Percentiles rank a stretch among this genome's conserved stretches.
These are phyloP conservation scores for Excalfactoria chinensis DNA, from an alignment of 2,113 vertebrate genomes.

Conservation along the genomic window DNA sequence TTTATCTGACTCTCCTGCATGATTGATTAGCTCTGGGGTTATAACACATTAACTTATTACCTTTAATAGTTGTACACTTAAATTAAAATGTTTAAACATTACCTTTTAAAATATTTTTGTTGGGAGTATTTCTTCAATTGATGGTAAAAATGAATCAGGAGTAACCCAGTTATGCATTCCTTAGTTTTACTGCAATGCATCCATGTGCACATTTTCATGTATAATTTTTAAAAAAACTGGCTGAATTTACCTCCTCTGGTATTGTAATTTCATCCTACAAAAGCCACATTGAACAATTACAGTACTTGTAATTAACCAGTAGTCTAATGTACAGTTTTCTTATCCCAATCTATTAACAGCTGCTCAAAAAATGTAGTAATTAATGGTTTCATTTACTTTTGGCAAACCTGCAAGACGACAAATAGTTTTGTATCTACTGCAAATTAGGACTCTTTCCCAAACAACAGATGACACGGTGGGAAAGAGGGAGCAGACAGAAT, in stretches of 20 bases:
- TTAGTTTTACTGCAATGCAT: neutral
- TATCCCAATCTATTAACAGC: conserved; percentile 81
- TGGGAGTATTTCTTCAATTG: neutral
- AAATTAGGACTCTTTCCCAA: conserved; percentile 81
- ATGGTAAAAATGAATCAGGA: neutral
- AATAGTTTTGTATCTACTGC: conserved; percentile 80
- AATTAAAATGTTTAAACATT: conserved; percentile 45
- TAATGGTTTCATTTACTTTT: conserved; percentile 88
- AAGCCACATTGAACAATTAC: conserved; percentile 70
- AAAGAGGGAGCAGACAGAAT: conserved; percentile 60
- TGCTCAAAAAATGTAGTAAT: conserved; percentile 83
- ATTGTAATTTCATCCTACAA: conserved; percentile 58
- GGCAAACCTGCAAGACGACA: conserved; percentile 80
- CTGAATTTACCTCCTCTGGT: conserved; percentile 53
- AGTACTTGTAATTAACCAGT: conserved; percentile 71
- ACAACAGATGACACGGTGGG: conserved; percentile 74
- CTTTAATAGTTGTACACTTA: conserved; percentile 32
- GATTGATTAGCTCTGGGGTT: conserved; percentile 62
- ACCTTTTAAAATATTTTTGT: conserved; percentile 14
- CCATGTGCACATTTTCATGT: neutral
- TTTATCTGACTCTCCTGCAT: conserved; percentile 34
- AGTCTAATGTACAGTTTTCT: conserved; percentile 77
- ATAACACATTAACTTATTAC: conserved; percentile 31
- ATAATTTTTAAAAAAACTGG: neutral
- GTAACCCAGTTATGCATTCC: neutral